Conservation (phyloP, 2,888 invertebrate species). For the Bruchidius siliquastri region DNA sequence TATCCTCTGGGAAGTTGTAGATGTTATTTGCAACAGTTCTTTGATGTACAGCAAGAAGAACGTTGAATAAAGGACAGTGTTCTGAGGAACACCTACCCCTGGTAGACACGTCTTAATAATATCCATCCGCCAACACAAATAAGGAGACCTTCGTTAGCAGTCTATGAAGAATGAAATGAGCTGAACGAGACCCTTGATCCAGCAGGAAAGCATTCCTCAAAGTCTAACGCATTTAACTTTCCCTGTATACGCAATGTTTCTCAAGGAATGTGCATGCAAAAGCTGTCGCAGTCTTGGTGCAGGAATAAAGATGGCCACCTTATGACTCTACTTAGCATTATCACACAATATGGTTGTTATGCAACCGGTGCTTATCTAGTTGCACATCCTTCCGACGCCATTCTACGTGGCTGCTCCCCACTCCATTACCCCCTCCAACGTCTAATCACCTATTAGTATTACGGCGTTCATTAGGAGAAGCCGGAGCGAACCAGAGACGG, state of each 20-base stretch:
- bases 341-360: not conserved
- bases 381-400: not conserved
- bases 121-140: too few species aligned
- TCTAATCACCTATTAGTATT: not conserved
- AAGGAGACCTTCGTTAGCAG: too few species aligned
- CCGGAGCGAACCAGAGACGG: not conserved
- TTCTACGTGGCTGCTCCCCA: not conserved
- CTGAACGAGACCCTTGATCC: too few species aligned
- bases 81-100: too few species aligned
- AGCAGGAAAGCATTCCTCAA: too few species aligned
- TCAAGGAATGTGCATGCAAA: not conserved
- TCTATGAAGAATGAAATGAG: too few species aligned
- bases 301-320: not conserved
- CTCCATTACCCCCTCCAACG: not conserved
- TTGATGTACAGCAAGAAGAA: too few species aligned
- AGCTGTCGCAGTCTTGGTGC: not conserved
- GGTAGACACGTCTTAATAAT: too few species aligned
- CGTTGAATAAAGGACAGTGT: too few species aligned
- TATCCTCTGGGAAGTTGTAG: too few species aligned
- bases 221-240: too few species aligned
- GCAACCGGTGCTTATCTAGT: not conserved
- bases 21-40: too few species aligned
- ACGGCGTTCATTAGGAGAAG: not conserved
- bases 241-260: not conserved
- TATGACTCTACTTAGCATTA: not conserved